Percentiles rank a stretch among this genome's conserved stretches.
phyloP scores from a whole-genome alignment of 2,113 vertebrate genomes.

The Callorhinus ursinus region DNA sequence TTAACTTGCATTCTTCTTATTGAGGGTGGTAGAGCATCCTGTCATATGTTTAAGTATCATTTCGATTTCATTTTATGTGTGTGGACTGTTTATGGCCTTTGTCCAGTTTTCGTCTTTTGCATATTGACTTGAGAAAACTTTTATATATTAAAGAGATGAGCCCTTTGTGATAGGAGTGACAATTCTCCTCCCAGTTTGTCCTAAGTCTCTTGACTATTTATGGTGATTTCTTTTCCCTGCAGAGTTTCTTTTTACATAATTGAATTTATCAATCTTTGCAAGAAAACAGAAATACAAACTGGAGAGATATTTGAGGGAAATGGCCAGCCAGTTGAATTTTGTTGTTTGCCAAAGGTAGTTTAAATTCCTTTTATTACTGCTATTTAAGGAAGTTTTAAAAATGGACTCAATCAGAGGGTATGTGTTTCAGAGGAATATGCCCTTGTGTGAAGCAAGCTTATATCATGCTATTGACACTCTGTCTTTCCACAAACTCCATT shows the following conservation, averaged over 20 bases:
- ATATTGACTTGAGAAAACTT: not conserved
- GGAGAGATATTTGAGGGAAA: not conserved
- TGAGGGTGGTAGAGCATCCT: not conserved
- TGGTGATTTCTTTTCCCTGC: not conserved
- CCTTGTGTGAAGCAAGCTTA: not conserved
- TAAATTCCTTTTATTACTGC: not conserved
- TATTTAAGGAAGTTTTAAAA: slow-evolving; percentile 38
- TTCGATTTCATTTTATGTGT: not conserved
- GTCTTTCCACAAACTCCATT: not conserved
- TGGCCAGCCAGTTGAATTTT: not conserved
- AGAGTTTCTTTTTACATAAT: slow-evolving; percentile 26
- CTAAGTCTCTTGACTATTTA: not conserved
- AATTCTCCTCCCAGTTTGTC: not conserved
- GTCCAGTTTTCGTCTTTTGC: not conserved
- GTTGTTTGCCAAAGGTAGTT: not conserved
- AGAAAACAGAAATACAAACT: slow-evolving; percentile 28
- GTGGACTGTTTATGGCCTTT: not conserved
- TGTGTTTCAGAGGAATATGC: not conserved
- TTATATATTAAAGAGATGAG: not conserved
- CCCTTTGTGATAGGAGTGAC: not conserved
- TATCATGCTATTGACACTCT: not conserved
- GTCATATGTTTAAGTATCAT: not conserved
- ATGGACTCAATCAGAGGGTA: not conserved
- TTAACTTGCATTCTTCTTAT: not conserved
- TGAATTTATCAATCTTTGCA: slow-evolving; percentile 11